A percentile compares a stretch with the other conserved stretches of the same genome.
phyloP scores from a whole-genome alignment of 2,797 vertebrate species.

The Silurus lanzhouensis region DNA sequence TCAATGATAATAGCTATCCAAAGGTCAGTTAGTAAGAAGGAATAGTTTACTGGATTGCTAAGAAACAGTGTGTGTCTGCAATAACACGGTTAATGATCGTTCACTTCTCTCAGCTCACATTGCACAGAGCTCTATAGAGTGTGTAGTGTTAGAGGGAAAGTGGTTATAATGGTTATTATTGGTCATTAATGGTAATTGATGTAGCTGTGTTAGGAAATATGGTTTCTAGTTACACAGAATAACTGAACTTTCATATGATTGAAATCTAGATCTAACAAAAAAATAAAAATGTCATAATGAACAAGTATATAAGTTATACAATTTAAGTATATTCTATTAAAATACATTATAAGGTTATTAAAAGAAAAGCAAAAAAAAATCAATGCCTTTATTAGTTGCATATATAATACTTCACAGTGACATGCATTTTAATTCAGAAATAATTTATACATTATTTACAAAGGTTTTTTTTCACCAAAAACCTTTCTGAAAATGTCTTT shows the following conservation, averaged over 20 bases:
- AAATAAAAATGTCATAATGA: too few relatives aligned
- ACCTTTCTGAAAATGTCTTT: background rate
- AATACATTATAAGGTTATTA: too few relatives aligned
- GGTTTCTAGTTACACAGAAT: background rate
- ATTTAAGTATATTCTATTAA: too few relatives aligned
- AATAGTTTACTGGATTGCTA: conserved; percentile 17
- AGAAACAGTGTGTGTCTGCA: conserved; percentile 31
- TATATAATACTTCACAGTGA: background rate
- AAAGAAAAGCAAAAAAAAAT: background rate
- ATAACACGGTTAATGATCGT: conserved; percentile 55
- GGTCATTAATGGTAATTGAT: background rate
- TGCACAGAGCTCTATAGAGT: background rate
- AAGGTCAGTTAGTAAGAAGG: conserved; percentile 48
- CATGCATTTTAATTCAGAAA: background rate
- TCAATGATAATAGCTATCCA: conserved; percentile 41
- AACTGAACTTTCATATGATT: too few relatives aligned
- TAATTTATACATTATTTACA: background rate
- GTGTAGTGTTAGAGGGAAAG: background rate
- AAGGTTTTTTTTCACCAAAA: background rate
- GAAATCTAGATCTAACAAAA: too few relatives aligned
- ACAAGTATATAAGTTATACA: too few relatives aligned
- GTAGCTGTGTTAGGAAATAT: background rate
- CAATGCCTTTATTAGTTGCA: background rate
- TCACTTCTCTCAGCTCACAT: conserved; percentile 7
- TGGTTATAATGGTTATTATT: background rate